Base-by-base conservation (phyloP, 2,113 vertebrate species). In the Equus quagga region DNA sequence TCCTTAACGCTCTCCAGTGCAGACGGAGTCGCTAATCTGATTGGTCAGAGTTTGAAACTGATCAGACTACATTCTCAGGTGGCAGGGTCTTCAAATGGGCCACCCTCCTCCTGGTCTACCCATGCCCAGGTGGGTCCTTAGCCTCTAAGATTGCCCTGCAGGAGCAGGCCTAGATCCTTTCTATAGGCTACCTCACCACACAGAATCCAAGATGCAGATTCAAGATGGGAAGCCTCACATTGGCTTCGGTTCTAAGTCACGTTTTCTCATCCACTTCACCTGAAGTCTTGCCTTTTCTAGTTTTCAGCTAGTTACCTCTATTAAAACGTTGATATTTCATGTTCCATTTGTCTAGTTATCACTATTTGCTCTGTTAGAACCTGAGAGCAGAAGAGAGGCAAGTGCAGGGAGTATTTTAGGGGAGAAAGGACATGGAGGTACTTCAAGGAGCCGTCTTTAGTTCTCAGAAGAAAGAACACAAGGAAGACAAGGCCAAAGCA, bases 11-110 rank as follows among this genome's bases (percentile, higher is more conserved):
- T 89, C 33, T 72, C 33, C 51, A 19, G 26, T 72, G 81, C 7
- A 6, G 46, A 78, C 21, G 51, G 15, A 76, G 24, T 89, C 17
- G 0, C 33, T 54, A n/a, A 26, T 58, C 23, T 70, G 62, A 83
- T 26, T 70, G 64, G 13, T 46, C 21, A 75, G 56, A 90, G 19
- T 73, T 60, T 88, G 89, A 92, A 19, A 24, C 33, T 96, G 28
- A 36, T 79, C 33, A 73, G 21, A 75, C 19, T 26, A 64, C 31
- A 70, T 33, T 69, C 49, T 31, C 26, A 67, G 70, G 36, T 13
- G 54, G 6, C 49, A 85, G 12, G 17, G 33, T 75, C 54, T 44
- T 2, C 23, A 44, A 67, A 28, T 8, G 15, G 28, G 8, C 49
- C n/a, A 36, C 41, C 1, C 0, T 26, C 76, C 56, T 91, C n/a